Base-by-base conservation (phyloP, 2,888 invertebrate species). In the Drosophila robusta region DNA sequence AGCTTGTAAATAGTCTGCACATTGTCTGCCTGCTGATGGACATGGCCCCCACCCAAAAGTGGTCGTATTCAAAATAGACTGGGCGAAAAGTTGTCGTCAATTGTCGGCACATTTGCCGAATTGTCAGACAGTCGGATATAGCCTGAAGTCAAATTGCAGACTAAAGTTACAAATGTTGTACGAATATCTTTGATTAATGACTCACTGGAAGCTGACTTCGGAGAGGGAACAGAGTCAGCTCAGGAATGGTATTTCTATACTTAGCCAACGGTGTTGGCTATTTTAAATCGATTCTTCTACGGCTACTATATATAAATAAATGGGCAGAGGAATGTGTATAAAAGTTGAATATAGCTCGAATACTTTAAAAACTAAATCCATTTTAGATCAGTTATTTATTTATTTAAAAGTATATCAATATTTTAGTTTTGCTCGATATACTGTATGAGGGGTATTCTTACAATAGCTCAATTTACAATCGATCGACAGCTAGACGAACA, bases 1-100 rank as follows among this genome's bases (percentile, higher is more conserved):
- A 81, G 73, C 58, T 54, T 58, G 64, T 56, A 70, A 74, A 61
- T 66, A 60, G 64, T 66, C 73, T 54, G 69, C 65, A 62, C 65
- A 70, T 54, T 68, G 81, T 71, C 78, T 63, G 77, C 62, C 65
- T 72, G 84, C 63, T 85, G 89, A 88, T 81, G 81, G 87, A 85
- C 78, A 68, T 68, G 76, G 70, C 81, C 66, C 81, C 75, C 50
- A 32, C 32, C 22, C 49, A 8, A 7, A 7, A 7, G 49, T 54
- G 49, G 49, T 45, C 65, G 49, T 56, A 71, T 78, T 69, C 65
- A 68, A 82, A 82, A 88, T 84, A 88, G 80, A 80, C 73, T 83
- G 73, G 64, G 71, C 69, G 63, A 75, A 75, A 75, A 86, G 58
- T 70, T 82, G 80, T 88, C 54, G 78, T 68, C 82, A 55, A 70